Base-by-base conservation (phyloP, 2,797 vertebrate species). In the Zonotrichia albicollis region DNA sequence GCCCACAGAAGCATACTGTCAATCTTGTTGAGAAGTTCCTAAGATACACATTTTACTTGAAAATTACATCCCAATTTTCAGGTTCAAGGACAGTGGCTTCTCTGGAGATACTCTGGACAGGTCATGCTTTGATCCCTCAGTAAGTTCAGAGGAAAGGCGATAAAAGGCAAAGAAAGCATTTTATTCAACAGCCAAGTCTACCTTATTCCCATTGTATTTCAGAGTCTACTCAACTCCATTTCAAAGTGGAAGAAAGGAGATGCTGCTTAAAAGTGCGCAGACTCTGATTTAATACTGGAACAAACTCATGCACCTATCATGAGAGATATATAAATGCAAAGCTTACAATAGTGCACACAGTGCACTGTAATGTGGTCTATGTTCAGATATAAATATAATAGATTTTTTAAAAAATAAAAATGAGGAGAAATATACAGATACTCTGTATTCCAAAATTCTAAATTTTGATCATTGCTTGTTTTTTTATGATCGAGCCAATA, bases 401-500 rank as follows among this genome's bases (percentile, higher is more conserved):
- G 48, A 58, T 60, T 11, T 40, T 19, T 51, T 87, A 81, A 26
- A 23, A 55, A 88, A 92, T 32, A 93, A 13, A 36, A 65, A 93
- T 30, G 20, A 86, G 64, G 42, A 76, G 67, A 90, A 93, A 54
- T 29, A 51, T n/a, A 51, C 29, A 70, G 27, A 79, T 53, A 38
- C 9, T 38, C 26, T 8, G 4, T 75, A 74, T 91, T 85, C 70
- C 70, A 85, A 94, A 96, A 90, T 95, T 87, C 91, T 89, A 67
- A 81, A 95, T 96, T 96, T 90, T 70, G 77, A 82, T 98, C 97
- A 88, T 90, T 96, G 93, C 26, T 26, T 94, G 96, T 89, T 97
- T 96, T 97, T 97, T 97, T 96, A 97, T 93, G 95, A 97, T 98
- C 68, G 94, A 98, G 97, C 96, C 97, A 92, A 95, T 96, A 98